Evolutionary conservation across 2,113 vertebrate genomes (phyloP).

Genomic region (Amblyornis subalaris): DNA sequence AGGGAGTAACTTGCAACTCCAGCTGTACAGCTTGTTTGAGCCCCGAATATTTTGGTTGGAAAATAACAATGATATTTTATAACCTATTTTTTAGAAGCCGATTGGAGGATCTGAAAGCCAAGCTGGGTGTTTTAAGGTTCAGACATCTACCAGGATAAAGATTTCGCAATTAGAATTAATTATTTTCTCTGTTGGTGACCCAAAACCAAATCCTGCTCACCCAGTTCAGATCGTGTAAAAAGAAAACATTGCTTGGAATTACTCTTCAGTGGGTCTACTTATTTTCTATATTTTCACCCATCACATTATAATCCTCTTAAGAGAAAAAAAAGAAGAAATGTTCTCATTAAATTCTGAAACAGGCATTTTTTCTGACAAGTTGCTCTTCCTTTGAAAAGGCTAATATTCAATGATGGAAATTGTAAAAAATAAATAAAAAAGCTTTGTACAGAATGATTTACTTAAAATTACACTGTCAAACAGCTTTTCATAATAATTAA

Average conservation of each 20-base stretch:
- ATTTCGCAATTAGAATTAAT: neutral
- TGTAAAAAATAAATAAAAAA: slow-evolving; percentile 27
- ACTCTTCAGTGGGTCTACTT: slow-evolving; percentile 65
- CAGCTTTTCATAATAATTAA: slow-evolving; percentile 31
- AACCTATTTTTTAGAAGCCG: neutral
- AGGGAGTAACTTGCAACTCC: neutral
- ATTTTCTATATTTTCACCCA: slow-evolving; percentile 58
- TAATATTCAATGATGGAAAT: neutral
- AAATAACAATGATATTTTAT: neutral
- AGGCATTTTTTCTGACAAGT: slow-evolving; percentile 27
- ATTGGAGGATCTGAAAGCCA: neutral
- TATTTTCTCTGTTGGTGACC: neutral
- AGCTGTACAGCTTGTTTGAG: neutral
- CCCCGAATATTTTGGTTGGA: neutral
- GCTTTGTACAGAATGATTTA: slow-evolving; percentile 5
- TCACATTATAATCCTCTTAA: slow-evolving; percentile 62
- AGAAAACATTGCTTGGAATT: slow-evolving; percentile 43
- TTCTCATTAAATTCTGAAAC: slow-evolving; percentile 67
- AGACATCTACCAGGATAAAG: neutral
- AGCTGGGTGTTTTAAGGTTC: neutral
- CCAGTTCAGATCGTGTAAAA: slow-evolving; percentile 20
- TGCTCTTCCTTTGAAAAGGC: slow-evolving; percentile 41
- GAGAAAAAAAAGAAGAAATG: slow-evolving; percentile 66
- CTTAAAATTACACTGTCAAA: slow-evolving; percentile 16
- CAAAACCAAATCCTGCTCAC: neutral